Conservation (phyloP, 1,140 invertebrate species). For the Hypsibius dujardini region DNA sequence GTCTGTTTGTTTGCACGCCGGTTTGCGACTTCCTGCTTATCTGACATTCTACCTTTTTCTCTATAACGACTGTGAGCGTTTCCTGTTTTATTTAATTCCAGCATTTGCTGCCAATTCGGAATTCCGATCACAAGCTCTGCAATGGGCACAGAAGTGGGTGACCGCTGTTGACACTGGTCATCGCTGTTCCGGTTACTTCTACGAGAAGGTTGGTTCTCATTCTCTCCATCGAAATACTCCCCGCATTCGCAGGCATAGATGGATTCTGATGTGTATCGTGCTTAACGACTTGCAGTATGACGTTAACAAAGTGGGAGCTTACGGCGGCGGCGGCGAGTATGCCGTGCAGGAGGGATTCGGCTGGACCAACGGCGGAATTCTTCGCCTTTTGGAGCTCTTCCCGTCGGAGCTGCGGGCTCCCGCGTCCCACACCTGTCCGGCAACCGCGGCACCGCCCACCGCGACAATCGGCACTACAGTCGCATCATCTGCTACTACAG, state of each 20-base stretch:
- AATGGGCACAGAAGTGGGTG: neutral
- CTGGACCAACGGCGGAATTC: neutral
- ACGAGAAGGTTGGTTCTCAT: neutral
- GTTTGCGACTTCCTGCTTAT: neutral
- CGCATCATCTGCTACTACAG: too few species aligned
- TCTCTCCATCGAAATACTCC: too few species aligned
- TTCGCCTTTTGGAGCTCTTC: neutral
- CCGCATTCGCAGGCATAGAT: too few species aligned
- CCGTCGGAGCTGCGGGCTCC: neutral
- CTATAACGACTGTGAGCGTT: neutral
- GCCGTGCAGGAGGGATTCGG: neutral
- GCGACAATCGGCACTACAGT: too few species aligned
- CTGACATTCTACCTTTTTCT: neutral
- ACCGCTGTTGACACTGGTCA: neutral
- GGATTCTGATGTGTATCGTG: too few species aligned
- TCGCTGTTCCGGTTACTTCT: neutral
- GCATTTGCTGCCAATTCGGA: neutral
- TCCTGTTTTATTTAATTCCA: neutral
- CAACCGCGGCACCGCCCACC: too few species aligned
- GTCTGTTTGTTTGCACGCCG: neutral
- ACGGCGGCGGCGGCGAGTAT: conserved; percentile 3
- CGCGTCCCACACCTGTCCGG: too few species aligned
- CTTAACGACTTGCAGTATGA: neutral
- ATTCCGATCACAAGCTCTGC: neutral
- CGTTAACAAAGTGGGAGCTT: too few species aligned